These are phyloP conservation scores for Drosophila aff. DNA, from an alignment of 1,140 invertebrate species.

Conservation along the genomic window DNA sequence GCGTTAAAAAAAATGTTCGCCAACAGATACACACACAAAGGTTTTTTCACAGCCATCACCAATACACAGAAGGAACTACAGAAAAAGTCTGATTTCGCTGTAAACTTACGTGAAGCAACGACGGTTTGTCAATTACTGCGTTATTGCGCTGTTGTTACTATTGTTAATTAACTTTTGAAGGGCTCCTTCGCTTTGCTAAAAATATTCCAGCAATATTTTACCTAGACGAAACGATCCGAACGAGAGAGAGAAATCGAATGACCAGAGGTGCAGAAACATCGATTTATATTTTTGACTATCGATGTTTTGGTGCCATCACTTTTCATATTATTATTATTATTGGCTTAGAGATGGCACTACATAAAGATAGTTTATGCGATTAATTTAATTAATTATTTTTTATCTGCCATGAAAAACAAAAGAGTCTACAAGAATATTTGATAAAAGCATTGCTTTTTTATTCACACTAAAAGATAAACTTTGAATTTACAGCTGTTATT, in stretches of 20 bases:
- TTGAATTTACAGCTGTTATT: too few relatives aligned
- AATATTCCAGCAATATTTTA: slow-evolving; percentile 21
- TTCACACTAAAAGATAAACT: too few relatives aligned
- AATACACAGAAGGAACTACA: background rate
- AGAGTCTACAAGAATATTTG: too few relatives aligned
- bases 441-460: too few relatives aligned
- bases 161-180: background rate
- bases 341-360: background rate
- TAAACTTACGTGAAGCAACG: slow-evolving; percentile 51
- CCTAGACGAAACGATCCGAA: slow-evolving; percentile 38
- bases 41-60: slow-evolving; percentile 16
- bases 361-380: background rate
- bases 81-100: background rate
- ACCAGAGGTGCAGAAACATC: background rate
- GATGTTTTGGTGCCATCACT: too few relatives aligned
- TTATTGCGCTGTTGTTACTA: slow-evolving; percentile 9
- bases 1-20: slow-evolving; percentile 6
- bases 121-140: slow-evolving; percentile 16
- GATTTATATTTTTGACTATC: too few relatives aligned
- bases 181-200: slow-evolving; percentile 26
- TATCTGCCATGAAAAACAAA: background rate
- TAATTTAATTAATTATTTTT: background rate
- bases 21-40: slow-evolving; percentile 65
- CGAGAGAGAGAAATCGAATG: slow-evolving; percentile 10
- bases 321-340: too few relatives aligned